A percentile compares a stretch with the other conserved stretches of the same genome.
Evolutionary conservation across 2,113 vertebrate species (phyloP).

Genomic region (Axis porcinus): DNA sequence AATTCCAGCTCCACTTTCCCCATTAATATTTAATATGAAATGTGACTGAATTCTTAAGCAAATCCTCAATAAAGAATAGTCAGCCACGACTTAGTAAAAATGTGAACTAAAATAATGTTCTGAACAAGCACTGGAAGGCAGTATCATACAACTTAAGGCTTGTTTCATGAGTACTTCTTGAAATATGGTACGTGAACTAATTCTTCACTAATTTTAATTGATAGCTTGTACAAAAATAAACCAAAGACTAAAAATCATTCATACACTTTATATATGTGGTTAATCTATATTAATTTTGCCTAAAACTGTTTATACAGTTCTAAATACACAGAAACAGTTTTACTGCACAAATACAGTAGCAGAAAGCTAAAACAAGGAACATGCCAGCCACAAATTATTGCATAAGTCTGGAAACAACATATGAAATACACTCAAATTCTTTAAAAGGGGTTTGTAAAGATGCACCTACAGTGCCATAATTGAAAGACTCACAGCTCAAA

Average conservation of each 20-base stretch:
- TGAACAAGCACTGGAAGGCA: background rate
- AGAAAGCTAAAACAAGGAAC: constrained; percentile 27
- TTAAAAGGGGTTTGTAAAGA: background rate
- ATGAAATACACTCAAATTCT: constrained; percentile 1
- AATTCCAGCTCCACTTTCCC: background rate
- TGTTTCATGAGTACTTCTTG: background rate
- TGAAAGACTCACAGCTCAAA: background rate
- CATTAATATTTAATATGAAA: constrained; percentile 23
- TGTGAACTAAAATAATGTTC: background rate
- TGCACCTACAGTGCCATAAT: background rate
- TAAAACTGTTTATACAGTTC: constrained; percentile 4
- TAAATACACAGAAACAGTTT: background rate
- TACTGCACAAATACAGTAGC: background rate
- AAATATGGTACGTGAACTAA: background rate
- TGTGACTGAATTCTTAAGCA: background rate
- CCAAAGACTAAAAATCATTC: constrained; percentile 26
- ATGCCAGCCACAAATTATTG: constrained; percentile 5
- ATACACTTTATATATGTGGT: background rate
- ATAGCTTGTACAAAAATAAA: background rate
- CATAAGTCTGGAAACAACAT: background rate
- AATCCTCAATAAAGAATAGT: background rate
- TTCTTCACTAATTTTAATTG: constrained; percentile 31
- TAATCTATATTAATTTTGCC: background rate
- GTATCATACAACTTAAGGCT: background rate
- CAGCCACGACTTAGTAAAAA: background rate